Percentiles rank a stretch among this genome's conserved stretches.
These are phyloP conservation scores for Drosophila mettleri DNA, from an alignment of 2,888 invertebrate genomes.

Conservation along the genomic window DNA sequence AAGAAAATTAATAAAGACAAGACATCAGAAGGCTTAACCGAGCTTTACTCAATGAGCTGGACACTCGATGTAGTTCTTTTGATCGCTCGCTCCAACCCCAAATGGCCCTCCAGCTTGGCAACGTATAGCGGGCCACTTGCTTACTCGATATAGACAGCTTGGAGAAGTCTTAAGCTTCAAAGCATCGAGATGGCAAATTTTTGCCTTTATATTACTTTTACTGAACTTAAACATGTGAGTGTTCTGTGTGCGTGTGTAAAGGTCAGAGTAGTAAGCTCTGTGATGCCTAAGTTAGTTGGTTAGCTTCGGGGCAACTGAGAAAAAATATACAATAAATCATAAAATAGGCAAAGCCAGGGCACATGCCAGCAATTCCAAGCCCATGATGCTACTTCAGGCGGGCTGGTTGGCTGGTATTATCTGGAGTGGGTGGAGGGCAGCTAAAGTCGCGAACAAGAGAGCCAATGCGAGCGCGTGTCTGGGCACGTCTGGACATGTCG, in stretches of 20 bases:
- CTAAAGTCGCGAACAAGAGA: conserved; percentile 24
- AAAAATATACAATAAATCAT: conserved; percentile 76
- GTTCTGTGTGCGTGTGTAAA: conserved; percentile 41
- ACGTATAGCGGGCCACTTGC: not conserved
- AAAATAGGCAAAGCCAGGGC: conserved; percentile 69
- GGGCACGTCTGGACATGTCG: conserved; percentile 70
- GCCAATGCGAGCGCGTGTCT: conserved; percentile 57
- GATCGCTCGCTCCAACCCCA: not conserved
- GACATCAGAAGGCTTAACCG: conserved; percentile 41
- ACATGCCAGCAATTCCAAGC: conserved; percentile 31
- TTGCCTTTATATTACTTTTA: conserved; percentile 31
- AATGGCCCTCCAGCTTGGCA: not conserved
- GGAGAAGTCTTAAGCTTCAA: conserved; percentile 25
- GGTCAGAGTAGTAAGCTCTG: conserved; percentile 70
- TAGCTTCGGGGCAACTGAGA: conserved; percentile 39
- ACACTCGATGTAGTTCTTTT: conserved; percentile 37
- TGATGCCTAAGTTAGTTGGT: conserved; percentile 46
- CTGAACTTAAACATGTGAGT: conserved; percentile 8
- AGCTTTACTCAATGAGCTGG: conserved; percentile 53
- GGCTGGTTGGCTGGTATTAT: not conserved
- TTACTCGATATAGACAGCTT: conserved; percentile 10
- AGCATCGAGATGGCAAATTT: conserved; percentile 37
- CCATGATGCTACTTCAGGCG: not conserved
- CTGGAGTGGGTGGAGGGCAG: conserved; percentile 9
- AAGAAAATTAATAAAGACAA: conserved; percentile 44